Conservation (phyloP, 2,113 vertebrate genomes). For the Athene noctua region DNA sequence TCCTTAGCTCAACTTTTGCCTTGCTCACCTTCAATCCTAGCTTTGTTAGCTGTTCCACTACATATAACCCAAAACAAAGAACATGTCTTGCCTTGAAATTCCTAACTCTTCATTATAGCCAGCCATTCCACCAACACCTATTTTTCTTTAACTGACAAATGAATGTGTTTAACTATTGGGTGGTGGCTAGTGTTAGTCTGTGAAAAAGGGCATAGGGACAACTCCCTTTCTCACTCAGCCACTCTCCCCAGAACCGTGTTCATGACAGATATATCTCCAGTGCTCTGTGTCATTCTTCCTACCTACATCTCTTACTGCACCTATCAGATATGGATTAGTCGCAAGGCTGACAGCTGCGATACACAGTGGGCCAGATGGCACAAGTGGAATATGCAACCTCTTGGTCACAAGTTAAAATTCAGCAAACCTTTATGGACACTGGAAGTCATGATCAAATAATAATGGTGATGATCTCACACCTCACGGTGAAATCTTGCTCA, state of each 20-base stretch:
- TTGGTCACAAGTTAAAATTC: neutral
- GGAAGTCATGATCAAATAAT: neutral
- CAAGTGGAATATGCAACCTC: neutral
- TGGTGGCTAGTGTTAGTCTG: neutral
- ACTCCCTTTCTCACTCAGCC: neutral
- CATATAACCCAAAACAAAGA: neutral
- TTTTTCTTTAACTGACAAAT: neutral
- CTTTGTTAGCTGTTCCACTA: neutral
- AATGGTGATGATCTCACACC: rapidly evolving
- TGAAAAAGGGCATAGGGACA: neutral
- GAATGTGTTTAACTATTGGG: neutral
- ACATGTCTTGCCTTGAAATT: neutral
- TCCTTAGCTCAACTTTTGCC: neutral
- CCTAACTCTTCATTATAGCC: neutral
- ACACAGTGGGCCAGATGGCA: neutral
- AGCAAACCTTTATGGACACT: neutral
- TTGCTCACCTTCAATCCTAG: neutral
- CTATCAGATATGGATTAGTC: neutral
- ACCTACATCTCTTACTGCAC: neutral
- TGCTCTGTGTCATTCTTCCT: neutral
- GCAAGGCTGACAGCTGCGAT: neutral
- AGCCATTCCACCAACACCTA: neutral
- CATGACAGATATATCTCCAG: neutral
- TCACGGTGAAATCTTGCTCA: neutral
- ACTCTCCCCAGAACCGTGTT: neutral